Percentiles rank a stretch among this genome's conserved stretches.
Evolutionary conservation across 2,888 invertebrate genomes (phyloP).

Genomic region (Acanthosepion pharaonis): DNA sequence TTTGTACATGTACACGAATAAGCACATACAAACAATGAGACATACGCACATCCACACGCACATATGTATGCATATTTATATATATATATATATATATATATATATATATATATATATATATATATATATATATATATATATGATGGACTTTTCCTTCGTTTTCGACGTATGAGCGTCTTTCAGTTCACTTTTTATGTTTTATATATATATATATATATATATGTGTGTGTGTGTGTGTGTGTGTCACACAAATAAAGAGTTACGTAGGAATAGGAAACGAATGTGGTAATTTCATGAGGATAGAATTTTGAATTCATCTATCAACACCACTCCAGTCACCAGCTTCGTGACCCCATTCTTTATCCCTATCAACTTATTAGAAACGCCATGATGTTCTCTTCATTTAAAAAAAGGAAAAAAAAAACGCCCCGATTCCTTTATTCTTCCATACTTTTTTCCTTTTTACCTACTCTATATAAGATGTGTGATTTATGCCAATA

Average conservation of each 20-base stretch:
- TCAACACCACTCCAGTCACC: too few species aligned
- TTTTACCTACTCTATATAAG: not conserved
- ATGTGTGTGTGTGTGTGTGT: too few species aligned
- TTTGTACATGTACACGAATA: not conserved
- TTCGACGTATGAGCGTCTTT: not conserved
- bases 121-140: not conserved
- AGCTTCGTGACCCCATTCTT: not conserved
- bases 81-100: not conserved
- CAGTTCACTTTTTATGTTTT: not conserved
- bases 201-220: too few species aligned
- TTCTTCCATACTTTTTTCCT: not conserved
- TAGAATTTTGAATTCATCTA: too few species aligned
- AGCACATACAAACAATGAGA: not conserved
- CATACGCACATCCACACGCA: not conserved
- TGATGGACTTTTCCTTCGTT: too few species aligned
- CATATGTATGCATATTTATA: not conserved
- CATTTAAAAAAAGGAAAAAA: not conserved
- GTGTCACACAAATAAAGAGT: too few species aligned
- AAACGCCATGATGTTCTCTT: not conserved
- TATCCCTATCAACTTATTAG: not conserved
- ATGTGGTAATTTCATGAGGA: too few species aligned
- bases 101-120: not conserved
- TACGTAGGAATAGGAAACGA: too few species aligned
- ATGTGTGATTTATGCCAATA: not conserved
- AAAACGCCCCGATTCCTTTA: not conserved